These are phyloP conservation scores for Emydoidea blandingii DNA, from an alignment of 2,797 vertebrate genomes.

Conservation along the genomic window DNA sequence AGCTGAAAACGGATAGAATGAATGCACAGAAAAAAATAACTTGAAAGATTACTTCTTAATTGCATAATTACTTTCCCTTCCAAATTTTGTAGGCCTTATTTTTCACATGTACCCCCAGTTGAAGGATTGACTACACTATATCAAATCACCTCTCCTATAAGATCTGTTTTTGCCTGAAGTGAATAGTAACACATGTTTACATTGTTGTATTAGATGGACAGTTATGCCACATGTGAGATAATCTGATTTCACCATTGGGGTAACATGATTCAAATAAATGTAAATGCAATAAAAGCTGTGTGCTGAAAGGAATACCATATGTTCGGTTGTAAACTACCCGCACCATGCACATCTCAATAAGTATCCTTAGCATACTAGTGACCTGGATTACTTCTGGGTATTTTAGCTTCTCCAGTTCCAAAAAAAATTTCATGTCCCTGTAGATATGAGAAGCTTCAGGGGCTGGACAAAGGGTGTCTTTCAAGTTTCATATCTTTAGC, in stretches of 20 bases:
- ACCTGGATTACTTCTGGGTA: constrained; percentile 18
- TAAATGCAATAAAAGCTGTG: neutral
- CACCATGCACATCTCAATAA: neutral
- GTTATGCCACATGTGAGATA: neutral
- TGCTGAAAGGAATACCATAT: neutral
- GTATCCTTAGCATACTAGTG: neutral
- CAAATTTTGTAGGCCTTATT: neutral
- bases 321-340: neutral
- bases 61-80: neutral
- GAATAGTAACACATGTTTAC: neutral
- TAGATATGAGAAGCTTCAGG: constrained; percentile 39
- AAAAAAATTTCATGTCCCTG: constrained; percentile 20
- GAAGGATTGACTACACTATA: neutral
- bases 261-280: constrained; percentile 20
- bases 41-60: neutral
- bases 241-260: neutral
- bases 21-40: neutral
- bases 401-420: constrained; percentile 40
- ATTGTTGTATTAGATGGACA: neutral
- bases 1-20: constrained; percentile 28
- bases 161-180: neutral
- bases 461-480: constrained; percentile 62
- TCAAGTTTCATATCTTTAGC: constrained; percentile 68
- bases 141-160: neutral
- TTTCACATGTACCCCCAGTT: neutral